Evolutionary conservation across 2,113 vertebrate species (phyloP).

Genomic region (Ctenomys sociabilis): DNA sequence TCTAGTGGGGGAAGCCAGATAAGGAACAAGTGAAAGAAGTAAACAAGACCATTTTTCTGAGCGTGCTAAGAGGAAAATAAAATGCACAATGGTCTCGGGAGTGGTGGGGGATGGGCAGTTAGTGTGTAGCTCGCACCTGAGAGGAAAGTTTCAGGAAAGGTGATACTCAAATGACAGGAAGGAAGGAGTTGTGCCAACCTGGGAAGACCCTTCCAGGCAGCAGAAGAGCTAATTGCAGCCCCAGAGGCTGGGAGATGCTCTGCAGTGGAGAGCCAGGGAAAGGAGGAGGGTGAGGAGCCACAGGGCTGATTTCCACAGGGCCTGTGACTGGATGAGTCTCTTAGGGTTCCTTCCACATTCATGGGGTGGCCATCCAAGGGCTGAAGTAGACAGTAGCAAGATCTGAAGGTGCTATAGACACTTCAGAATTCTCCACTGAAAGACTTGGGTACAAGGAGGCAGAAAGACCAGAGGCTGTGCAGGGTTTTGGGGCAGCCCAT

Average conservation of each 20-base stretch:
- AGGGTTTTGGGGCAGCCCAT: background rate
- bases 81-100: background rate
- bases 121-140: background rate
- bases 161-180: conserved; percentile 1
- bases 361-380: background rate
- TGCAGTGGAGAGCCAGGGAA: background rate
- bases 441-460: background rate
- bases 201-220: conserved; percentile 43
- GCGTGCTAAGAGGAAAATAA: background rate
- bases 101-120: background rate
- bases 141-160: background rate
- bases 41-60: conserved; percentile 70
- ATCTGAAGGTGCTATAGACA: background rate
- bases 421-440: background rate
- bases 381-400: no score
- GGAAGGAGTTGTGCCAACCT: background rate
- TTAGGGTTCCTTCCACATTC: background rate
- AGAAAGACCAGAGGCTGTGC: background rate
- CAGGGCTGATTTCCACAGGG: background rate
- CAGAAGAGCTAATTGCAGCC: background rate
- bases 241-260: background rate
- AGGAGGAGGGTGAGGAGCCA: background rate
- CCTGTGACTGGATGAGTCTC: background rate
- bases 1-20: conserved; percentile 62
- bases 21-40: conserved; percentile 65